These are phyloP conservation scores for Clostera curtula DNA, from an alignment of 2,888 invertebrate species.

Conservation along the genomic window DNA sequence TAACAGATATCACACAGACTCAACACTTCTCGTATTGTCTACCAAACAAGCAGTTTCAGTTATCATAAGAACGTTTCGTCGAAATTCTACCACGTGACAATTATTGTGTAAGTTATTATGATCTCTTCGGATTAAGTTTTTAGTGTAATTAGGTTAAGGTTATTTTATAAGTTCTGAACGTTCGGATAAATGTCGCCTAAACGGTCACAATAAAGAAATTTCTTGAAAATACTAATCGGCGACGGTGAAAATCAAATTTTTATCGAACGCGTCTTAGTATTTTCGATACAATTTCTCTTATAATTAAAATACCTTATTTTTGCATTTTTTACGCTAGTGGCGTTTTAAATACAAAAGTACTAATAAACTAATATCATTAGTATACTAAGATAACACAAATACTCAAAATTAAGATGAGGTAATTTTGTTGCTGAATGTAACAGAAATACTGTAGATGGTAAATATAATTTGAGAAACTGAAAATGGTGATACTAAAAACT, in stretches of 20 bases:
- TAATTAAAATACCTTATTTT: constrained; percentile 20
- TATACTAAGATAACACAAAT: constrained; percentile 59
- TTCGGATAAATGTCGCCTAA: constrained; percentile 22
- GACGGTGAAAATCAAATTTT: constrained; percentile 55
- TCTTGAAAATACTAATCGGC: constrained; percentile 35
- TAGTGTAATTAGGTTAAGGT: constrained; percentile 35
- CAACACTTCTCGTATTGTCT: neutral
- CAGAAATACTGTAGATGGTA: too few species aligned
- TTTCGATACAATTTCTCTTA: constrained; percentile 41
- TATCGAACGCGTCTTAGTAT: constrained; percentile 26
- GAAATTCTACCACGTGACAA: constrained; percentile 59
- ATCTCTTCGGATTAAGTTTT: constrained; percentile 70
- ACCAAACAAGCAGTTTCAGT: neutral
- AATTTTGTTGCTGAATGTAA: constrained; percentile 40
- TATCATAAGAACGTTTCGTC: constrained; percentile 21
- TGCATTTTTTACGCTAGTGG: constrained; percentile 27
- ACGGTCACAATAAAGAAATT: constrained; percentile 38
- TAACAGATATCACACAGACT: too few species aligned
- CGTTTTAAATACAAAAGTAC: constrained; percentile 28
- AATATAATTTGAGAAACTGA: too few species aligned
- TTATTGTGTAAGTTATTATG: constrained; percentile 70
- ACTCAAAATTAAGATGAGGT: constrained; percentile 55
- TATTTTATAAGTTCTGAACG: constrained; percentile 24
- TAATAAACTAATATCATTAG: constrained; percentile 19
- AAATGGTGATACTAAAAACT: too few species aligned